A percentile compares a stretch with the other conserved stretches of the same genome.
These are phyloP conservation scores for Sminthurides aquaticus DNA, from an alignment of 2,888 invertebrate species.

Conservation along the genomic window DNA sequence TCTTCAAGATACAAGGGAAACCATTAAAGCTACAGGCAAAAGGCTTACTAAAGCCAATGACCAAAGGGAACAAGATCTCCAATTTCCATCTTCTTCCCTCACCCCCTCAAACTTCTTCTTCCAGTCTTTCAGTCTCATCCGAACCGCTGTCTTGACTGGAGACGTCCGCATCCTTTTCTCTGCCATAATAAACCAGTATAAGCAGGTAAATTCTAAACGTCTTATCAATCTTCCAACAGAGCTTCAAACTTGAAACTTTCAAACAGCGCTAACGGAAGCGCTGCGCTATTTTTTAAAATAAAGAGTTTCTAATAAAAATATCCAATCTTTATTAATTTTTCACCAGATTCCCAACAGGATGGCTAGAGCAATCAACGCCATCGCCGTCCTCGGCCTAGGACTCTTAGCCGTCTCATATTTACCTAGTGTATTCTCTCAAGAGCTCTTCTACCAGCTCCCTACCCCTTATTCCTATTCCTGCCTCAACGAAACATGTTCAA, in stretches of 20 bases:
- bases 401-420: background rate
- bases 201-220: too few species aligned
- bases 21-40: too few species aligned
- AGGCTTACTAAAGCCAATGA: background rate
- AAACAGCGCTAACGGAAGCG: too few species aligned
- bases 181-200: too few species aligned
- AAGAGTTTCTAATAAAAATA: too few species aligned
- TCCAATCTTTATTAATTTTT: too few species aligned
- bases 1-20: too few species aligned
- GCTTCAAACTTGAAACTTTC: too few species aligned
- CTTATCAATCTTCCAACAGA: too few species aligned
- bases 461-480: constrained; percentile 42
- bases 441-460: constrained; percentile 42
- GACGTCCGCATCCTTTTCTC: too few species aligned
- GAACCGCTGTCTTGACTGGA: background rate
- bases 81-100: background rate
- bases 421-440: constrained; percentile 25
- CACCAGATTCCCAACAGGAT: background rate
- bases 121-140: background rate
- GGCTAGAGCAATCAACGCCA: background rate
- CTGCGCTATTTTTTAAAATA: too few species aligned
- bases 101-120: background rate
- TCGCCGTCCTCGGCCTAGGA: constrained; percentile 9
- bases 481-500: constrained; percentile 41
- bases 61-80: background rate